Conservation (phyloP, 1,140 invertebrate species). For the Heliconius hermathena region DNA sequence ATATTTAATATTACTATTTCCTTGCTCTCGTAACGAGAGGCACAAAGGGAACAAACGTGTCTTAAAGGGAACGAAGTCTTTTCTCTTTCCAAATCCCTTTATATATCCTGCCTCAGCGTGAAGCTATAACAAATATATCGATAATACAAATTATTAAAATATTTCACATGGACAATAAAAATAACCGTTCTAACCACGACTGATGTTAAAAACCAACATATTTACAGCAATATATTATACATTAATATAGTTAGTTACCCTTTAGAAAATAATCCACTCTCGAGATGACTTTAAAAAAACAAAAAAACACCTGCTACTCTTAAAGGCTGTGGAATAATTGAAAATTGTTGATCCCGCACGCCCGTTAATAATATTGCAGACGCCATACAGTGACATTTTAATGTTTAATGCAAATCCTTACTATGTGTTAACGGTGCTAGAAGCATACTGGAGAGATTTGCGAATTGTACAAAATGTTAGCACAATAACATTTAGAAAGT, state of each 20-base stretch:
- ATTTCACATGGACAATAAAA: too few relatives aligned
- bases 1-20: too few relatives aligned
- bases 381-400: constrained; percentile 62
- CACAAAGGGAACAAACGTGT: too few relatives aligned
- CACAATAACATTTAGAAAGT: not conserved
- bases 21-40: too few relatives aligned
- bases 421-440: constrained; percentile 64
- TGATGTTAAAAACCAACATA: not conserved
- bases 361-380: constrained; percentile 64
- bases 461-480: not conserved
- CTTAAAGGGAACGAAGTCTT: too few relatives aligned
- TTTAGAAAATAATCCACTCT: constrained; percentile 21
- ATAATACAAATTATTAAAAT: too few relatives aligned
- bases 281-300: constrained; percentile 32
- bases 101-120: too few relatives aligned
- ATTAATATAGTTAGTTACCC: not conserved
- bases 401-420: constrained; percentile 67
- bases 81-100: too few relatives aligned
- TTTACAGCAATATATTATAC: not conserved
- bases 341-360: constrained; percentile 61
- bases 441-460: constrained; percentile 41
- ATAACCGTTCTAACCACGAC: too few relatives aligned
- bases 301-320: constrained; percentile 51
- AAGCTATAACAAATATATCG: too few relatives aligned
- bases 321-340: constrained; percentile 56